Evolutionary conservation across 2,113 vertebrate species (phyloP).

Genomic region (Formicarius rufipectus): DNA sequence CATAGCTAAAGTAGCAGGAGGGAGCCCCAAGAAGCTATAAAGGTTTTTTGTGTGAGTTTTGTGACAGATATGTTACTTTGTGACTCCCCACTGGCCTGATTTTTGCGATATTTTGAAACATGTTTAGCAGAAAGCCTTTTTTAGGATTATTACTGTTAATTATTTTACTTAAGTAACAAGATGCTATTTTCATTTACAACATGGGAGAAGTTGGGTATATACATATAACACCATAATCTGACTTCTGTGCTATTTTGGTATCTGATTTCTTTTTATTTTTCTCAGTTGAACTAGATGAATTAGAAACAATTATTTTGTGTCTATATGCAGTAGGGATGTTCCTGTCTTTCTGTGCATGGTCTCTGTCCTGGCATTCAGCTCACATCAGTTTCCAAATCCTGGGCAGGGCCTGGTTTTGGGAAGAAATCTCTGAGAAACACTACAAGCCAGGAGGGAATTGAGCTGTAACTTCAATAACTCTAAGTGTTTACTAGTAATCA

Average conservation of each 20-base stretch:
- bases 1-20: background rate
- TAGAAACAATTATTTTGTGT: background rate
- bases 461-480: background rate
- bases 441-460: background rate
- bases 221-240: background rate
- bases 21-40: background rate
- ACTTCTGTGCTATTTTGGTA: background rate
- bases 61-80: background rate
- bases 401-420: background rate
- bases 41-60: background rate
- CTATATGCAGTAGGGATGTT: background rate
- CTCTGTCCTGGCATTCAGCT: background rate
- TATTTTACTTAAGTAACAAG: slow-evolving; percentile 1
- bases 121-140: background rate
- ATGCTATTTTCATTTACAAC: background rate
- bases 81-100: background rate
- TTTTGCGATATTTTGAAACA: slow-evolving; percentile 20
- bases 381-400: background rate
- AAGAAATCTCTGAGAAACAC: background rate
- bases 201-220: background rate
- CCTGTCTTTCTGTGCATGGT: background rate
- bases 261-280: background rate
- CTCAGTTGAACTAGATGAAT: background rate
- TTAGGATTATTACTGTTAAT: slow-evolving; percentile 24
- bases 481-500: background rate